Evolutionary conservation across 2,113 vertebrate genomes (phyloP).

Genomic region (Labeo catla): DNA sequence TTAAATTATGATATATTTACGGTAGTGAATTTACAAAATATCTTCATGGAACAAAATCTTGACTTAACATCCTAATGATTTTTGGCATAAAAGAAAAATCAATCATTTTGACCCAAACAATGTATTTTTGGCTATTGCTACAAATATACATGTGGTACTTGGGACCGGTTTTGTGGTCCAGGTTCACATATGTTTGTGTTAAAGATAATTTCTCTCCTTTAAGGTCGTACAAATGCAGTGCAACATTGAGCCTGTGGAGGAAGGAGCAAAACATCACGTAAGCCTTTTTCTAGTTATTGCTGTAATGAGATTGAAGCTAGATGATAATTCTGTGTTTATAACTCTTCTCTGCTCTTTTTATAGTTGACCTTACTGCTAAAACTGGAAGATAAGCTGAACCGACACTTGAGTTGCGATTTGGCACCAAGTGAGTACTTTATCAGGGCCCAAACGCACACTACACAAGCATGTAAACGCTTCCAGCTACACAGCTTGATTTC

Average conservation of each 20-base stretch:
- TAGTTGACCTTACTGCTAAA: conserved; percentile 95
- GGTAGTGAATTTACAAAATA: too few species aligned
- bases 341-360: conserved; percentile 25
- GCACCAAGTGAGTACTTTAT: conserved; percentile 49
- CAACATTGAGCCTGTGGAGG: conserved; percentile 96
- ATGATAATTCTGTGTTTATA: not conserved
- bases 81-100: too few species aligned
- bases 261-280: conserved; percentile 94
- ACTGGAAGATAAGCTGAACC: conserved; percentile 97
- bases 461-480: not conserved
- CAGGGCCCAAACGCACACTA: not conserved
- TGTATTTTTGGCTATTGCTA: too few species aligned
- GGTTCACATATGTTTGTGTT: not conserved
- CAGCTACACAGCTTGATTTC: not conserved
- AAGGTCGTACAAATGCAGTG: conserved; percentile 99
- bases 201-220: conserved; percentile 18
- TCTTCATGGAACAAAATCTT: too few species aligned
- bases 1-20: too few species aligned
- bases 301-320: not conserved
- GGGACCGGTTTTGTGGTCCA: too few species aligned
- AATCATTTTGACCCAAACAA: too few species aligned
- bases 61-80: too few species aligned
- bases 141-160: too few species aligned
- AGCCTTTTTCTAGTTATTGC: conserved; percentile 53
- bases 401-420: conserved; percentile 92